Conservation (phyloP, 2,113 vertebrate species). For the Neomonachus schauinslandi region DNA sequence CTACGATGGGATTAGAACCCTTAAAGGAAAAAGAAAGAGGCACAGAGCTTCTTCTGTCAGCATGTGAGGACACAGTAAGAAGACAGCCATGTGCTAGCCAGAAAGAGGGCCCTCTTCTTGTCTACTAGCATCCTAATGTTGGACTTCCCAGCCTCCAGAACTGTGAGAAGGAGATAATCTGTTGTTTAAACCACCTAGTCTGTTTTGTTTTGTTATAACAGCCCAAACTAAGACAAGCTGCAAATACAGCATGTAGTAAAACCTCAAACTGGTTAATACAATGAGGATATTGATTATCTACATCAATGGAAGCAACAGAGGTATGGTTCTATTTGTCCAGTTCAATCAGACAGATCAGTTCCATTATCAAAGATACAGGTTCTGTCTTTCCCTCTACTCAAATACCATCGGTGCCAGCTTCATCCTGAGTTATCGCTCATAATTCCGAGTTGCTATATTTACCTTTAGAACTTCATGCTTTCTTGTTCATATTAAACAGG, state of each 20-base stretch:
- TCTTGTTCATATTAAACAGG: not conserved
- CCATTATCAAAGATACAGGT: not conserved
- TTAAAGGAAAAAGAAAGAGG: not conserved
- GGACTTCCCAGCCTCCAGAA: not conserved
- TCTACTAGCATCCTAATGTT: not conserved
- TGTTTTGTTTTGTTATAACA: not conserved
- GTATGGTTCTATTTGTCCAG: not conserved
- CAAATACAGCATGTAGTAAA: not conserved
- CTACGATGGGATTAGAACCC: not conserved
- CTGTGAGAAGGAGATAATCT: not conserved
- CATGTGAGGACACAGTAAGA: not conserved
- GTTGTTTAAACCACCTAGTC: not conserved
- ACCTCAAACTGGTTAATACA: not conserved
- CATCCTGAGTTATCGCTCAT: not conserved
- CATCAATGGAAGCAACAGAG: not conserved
- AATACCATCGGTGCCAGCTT: not conserved
- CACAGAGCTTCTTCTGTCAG: not conserved
- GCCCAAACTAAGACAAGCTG: not conserved
- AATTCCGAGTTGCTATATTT: not conserved
- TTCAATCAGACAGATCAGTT: not conserved
- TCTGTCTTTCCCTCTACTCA: not conserved
- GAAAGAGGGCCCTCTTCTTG: not conserved
- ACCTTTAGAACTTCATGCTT: not conserved
- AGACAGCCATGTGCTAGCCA: too few relatives aligned
- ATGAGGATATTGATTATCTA: not conserved